Percentiles rank a stretch among this genome's conserved stretches.
Evolutionary conservation across 2,888 invertebrate genomes (phyloP).

Genomic region (Megamerina dolium): DNA sequence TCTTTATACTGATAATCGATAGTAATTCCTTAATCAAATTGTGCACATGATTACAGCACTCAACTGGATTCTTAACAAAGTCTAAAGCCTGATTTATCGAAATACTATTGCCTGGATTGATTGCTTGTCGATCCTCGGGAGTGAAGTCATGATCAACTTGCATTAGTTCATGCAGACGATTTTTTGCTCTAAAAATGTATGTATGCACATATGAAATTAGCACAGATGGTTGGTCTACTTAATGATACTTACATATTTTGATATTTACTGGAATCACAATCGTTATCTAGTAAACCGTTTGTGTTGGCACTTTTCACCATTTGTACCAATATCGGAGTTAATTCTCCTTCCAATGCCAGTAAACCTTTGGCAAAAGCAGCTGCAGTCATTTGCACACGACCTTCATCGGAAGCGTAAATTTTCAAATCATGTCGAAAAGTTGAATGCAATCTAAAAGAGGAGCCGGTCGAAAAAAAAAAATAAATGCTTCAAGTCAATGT

Average conservation of each 20-base stretch:
- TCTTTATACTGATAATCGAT: conserved; percentile 76
- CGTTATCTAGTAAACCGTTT: conserved; percentile 95
- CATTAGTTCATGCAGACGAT: conserved; percentile 86
- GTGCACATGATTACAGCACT: conserved; percentile 88
- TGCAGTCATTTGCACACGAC: conserved; percentile 99
- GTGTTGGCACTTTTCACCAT: conserved; percentile 99
- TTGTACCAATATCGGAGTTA: conserved; percentile 97
- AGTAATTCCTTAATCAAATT: conserved; percentile 79
- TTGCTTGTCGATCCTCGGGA: conserved; percentile 72
- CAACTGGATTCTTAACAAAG: conserved; percentile 92
- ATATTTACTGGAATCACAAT: conserved; percentile 93
- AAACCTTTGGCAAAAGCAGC: conserved; percentile 99
- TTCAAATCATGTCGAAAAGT: conserved; percentile 98
- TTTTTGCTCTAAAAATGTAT: conserved; percentile 71
- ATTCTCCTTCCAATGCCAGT: conserved; percentile 93
- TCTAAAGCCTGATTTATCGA: conserved; percentile 88
- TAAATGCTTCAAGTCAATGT: background rate
- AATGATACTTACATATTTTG: conserved; percentile 77
- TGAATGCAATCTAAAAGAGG: conserved; percentile 68
- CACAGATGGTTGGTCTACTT: background rate
- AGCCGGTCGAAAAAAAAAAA: background rate
- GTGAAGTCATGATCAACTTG: conserved; percentile 86
- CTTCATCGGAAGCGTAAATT: conserved; percentile 99
- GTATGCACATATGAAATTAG: background rate
- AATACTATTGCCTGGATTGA: conserved; percentile 88